Percentiles rank a stretch among this genome's conserved stretches.
These are phyloP conservation scores for Harlomillsia oculata DNA, from an alignment of 1,140 invertebrate genomes.

Conservation along the genomic window DNA sequence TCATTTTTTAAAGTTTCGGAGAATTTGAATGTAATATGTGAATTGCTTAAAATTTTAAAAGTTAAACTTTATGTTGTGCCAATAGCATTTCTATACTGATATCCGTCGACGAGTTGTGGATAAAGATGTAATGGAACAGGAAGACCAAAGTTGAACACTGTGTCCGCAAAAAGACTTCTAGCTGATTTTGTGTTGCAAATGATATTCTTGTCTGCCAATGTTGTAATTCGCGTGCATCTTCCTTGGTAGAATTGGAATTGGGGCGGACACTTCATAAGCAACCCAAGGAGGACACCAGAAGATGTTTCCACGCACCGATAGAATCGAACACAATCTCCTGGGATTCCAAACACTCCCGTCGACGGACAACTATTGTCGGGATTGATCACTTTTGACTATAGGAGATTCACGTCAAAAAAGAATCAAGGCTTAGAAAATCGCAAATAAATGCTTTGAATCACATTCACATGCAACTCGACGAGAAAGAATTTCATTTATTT, in stretches of 20 bases:
- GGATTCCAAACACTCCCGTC: constrained; percentile 12
- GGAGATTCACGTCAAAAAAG: background rate
- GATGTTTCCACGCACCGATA: constrained; percentile 15
- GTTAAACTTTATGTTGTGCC: too few relatives aligned
- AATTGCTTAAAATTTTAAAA: too few relatives aligned
- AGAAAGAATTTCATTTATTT: background rate
- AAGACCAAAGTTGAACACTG: background rate
- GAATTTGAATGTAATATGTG: too few relatives aligned
- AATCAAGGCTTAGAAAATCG: background rate
- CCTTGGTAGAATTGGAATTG: constrained; percentile 14
- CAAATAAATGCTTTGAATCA: background rate
- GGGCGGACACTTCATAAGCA: constrained; percentile 22
- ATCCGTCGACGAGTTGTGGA: constrained; percentile 5
- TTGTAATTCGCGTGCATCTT: background rate
- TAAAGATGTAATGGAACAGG: background rate
- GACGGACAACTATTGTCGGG: constrained; percentile 15
- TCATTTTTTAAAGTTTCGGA: too few relatives aligned
- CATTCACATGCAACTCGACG: background rate
- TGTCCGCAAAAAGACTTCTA: background rate
- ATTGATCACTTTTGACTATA: constrained; percentile 10
- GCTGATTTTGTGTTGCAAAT: background rate
- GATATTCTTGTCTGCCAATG: constrained; percentile 1
- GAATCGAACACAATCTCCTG: constrained; percentile 21
- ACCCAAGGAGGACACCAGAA: background rate
- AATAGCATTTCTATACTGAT: too few relatives aligned